Percentiles rank a stretch among this genome's conserved stretches.
These are phyloP conservation scores for Oligia latruncula DNA, from an alignment of 2,888 invertebrate genomes.

Conservation along the genomic window DNA sequence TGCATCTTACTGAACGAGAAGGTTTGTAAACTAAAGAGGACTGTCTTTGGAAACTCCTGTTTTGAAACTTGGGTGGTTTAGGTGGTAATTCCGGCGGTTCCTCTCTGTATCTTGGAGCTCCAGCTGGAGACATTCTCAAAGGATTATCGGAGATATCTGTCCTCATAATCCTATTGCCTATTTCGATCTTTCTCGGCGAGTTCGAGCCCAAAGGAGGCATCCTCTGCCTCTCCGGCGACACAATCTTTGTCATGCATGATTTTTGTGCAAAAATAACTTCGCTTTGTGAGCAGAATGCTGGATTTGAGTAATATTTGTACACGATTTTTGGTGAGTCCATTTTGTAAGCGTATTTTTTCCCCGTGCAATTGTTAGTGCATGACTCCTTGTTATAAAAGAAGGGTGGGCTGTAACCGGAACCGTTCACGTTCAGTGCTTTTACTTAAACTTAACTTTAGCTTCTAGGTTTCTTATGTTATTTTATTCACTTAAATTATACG, in stretches of 20 bases:
- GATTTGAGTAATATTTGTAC: conserved; percentile 93
- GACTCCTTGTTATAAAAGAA: conserved; percentile 67
- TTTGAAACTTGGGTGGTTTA: conserved; percentile 84
- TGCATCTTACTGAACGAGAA: conserved; percentile 78
- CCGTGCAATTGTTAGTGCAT: conserved; percentile 74
- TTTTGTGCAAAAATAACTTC: conserved; percentile 90
- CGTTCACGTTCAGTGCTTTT: conserved; percentile 59
- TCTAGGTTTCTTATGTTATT: conserved; percentile 36
- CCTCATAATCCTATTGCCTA: conserved; percentile 82
- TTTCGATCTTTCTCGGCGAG: conserved; percentile 84
- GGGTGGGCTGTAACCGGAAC: conserved; percentile 79
- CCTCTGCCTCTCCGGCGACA: conserved; percentile 77
- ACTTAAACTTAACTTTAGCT: conserved; percentile 19
- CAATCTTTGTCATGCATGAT: conserved; percentile 79
- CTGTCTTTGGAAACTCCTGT: conserved; percentile 82
- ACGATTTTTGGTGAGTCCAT: conserved; percentile 89
- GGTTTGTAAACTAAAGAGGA: conserved; percentile 89
- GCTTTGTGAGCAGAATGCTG: conserved; percentile 94
- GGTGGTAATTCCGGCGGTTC: conserved; percentile 86
- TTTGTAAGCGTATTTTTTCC: conserved; percentile 77
- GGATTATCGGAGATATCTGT: conserved; percentile 89
- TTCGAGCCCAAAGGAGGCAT: conserved; percentile 87
- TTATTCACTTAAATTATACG: conserved; percentile 32
- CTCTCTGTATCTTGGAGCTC: conserved; percentile 74
- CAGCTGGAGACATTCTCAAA: conserved; percentile 80